Conservation (phyloP, 2,797 vertebrate genomes). For the Malacoctenus gilli region DNA sequence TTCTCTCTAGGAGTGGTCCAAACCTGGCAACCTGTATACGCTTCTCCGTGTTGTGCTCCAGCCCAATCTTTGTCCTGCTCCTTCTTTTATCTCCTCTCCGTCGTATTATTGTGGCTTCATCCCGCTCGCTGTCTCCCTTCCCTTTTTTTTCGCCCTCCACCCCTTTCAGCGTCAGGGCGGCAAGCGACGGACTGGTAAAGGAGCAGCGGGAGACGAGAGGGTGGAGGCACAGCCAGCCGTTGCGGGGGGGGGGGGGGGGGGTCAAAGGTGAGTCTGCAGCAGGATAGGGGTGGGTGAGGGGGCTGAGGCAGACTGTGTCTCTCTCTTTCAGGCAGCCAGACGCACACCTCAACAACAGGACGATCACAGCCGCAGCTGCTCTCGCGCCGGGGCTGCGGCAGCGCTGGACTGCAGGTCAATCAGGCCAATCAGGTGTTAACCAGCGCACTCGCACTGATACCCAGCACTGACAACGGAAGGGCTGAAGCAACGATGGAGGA, state of each 20-base stretch:
- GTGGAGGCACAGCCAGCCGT: conserved; percentile 33
- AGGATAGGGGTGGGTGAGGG: conserved; percentile 52
- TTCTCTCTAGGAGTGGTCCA: conserved; percentile 42
- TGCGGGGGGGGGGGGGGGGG: conserved; percentile 14
- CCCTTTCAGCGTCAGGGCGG: conserved; percentile 39
- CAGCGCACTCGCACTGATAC: too few relatives aligned
- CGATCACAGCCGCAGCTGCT: conserved; percentile 65
- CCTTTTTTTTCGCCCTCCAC: conserved; percentile 15
- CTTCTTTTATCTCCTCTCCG: conserved; percentile 39
- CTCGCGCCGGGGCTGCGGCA: conserved; percentile 21
- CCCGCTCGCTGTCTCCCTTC: conserved; percentile 31
- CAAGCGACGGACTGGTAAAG: conserved; percentile 69
- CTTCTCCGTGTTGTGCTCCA: conserved; percentile 16
- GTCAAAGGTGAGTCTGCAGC: conserved; percentile 74
- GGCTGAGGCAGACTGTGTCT: conserved; percentile 44
- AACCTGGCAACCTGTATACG: conserved; percentile 55
- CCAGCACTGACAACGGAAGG: too few relatives aligned
- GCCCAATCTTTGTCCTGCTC: conserved; percentile 16
- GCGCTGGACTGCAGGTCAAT: conserved; percentile 14
- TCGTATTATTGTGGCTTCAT: conserved; percentile 46
- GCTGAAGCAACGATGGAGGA: too few relatives aligned
- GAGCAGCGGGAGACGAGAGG: conserved; percentile 53
- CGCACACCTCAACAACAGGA: conserved; percentile 63
- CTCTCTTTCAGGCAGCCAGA: conserved; percentile 23
- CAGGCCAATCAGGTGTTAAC: conserved; percentile 33